phyloP scores from a whole-genome alignment of 2,888 invertebrate genomes.

The Andrena marginata region DNA sequence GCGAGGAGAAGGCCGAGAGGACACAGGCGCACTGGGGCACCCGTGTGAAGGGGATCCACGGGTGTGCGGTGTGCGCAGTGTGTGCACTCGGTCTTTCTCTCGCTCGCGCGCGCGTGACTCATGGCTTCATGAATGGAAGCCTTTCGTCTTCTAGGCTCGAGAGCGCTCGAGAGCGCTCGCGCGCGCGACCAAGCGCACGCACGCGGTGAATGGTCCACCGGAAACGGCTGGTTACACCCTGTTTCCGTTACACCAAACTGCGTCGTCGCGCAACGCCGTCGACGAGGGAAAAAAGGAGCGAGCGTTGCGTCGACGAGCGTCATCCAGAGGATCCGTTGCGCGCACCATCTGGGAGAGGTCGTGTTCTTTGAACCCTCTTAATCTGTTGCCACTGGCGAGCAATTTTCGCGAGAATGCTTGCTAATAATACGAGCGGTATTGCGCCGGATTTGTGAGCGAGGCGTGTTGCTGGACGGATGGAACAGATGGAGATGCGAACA shows the following conservation, averaged over 20 bases:
- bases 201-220: slow-evolving; percentile 81
- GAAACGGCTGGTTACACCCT: slow-evolving; percentile 83
- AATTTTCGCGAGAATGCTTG: background rate
- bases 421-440: background rate
- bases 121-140: slow-evolving; percentile 82
- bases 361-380: background rate
- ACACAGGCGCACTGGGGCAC: slow-evolving; percentile 47
- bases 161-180: slow-evolving; percentile 22
- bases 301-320: slow-evolving; percentile 13
- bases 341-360: background rate
- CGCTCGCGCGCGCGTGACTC: slow-evolving; percentile 73
- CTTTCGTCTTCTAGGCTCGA: slow-evolving; percentile 75
- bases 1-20: slow-evolving; percentile 25
- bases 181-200: slow-evolving; percentile 49
- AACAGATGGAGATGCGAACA: background rate
- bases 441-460: background rate
- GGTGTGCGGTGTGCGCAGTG: slow-evolving; percentile 41
- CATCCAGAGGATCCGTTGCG: background rate
- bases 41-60: slow-evolving; percentile 61
- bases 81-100: slow-evolving; percentile 26
- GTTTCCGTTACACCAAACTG: slow-evolving; percentile 80
- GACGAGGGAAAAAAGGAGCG: slow-evolving; percentile 47
- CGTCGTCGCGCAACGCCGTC: slow-evolving; percentile 65
- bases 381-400: background rate
- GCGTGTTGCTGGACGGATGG: background rate